Base-by-base conservation (phyloP, 2,113 vertebrate genomes). In the Perccottus glenii region DNA sequence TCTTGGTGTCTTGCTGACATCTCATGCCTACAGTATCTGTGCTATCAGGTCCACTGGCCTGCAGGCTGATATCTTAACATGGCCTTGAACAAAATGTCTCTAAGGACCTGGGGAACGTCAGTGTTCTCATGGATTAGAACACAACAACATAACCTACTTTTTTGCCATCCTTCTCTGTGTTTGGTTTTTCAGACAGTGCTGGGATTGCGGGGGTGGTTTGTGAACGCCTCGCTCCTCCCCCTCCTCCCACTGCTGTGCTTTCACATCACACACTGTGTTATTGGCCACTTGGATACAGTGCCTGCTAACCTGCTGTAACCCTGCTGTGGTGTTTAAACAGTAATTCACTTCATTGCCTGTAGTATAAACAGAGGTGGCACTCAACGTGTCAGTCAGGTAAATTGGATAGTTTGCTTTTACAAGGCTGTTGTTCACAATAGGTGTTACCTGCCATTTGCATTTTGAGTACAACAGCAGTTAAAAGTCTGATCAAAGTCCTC, bases 11-110 rank as follows among this genome's bases (percentile, higher is more conserved):
- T 67, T 35, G 33, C 42, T 73, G 64, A 68, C 61, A 81, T 80
- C 57, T 71, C 36, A 52, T 33, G 75, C 77, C 82, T 77, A 33
- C 14, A 15, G 33, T 38, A 89, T 87, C 88, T 64, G 51, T 65
- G 63, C 73, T 91, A 88, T 87, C 82, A 75, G 76, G 55, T 80
- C 73, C 42, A 4, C 66, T 68, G 78, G 76, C 71, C 80, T 63
- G 73, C 49, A 60, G 83, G 63, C 83, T 52, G 77, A 77, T 73
- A 84, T 77, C 82, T 78, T 64, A 66, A 70, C 55, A 19, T 56
- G 74, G 85, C 88, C 87, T 89, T 88, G 90, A 87, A 90, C 85
- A 85, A 81, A 89, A 85, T 84, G 86, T 90, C 87, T 85, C 85
- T n/a, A 2, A 82, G 84, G 85, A 83, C 67, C 68, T 15, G 64